A percentile compares a stretch with the other conserved stretches of the same genome.
phyloP scores from a whole-genome alignment of 2,888 invertebrate species.

The Anthrax anthrax region DNA sequence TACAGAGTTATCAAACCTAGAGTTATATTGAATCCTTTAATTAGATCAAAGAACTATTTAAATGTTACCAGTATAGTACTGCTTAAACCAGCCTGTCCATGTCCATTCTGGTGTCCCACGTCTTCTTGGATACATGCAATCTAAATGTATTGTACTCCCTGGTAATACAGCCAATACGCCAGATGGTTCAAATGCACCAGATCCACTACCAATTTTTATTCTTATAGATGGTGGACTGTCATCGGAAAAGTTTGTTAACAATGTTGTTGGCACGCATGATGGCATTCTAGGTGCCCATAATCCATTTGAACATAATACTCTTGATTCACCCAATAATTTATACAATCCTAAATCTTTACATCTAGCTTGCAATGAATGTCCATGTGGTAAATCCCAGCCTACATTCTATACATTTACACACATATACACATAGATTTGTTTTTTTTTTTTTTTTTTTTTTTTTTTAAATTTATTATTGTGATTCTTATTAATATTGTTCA shows the following conservation, averaged over 20 bases:
- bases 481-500: no score
- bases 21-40: not conserved
- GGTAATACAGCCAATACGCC: constrained; percentile 70
- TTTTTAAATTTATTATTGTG: no score
- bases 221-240: constrained; percentile 71
- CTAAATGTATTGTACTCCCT: constrained; percentile 61
- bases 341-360: constrained; percentile 73
- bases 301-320: constrained; percentile 66
- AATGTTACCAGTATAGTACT: constrained; percentile 57
- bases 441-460: no score
- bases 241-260: constrained; percentile 75
- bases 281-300: constrained; percentile 64
- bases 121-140: constrained; percentile 62
- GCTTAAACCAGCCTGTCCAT: constrained; percentile 68
- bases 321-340: constrained; percentile 66
- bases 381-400: constrained; percentile 60
- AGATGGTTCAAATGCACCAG: constrained; percentile 63
- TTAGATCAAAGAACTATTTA: constrained; percentile 2
- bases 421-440: no score
- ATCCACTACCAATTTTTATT: constrained; percentile 61
- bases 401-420: no score
- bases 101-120: constrained; percentile 77
- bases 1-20: constrained; percentile 10
- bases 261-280: constrained; percentile 72
- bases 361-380: constrained; percentile 57